Percentiles rank a stretch among this genome's conserved stretches.
These are phyloP conservation scores for Glomeris maerens DNA, from an alignment of 1,140 invertebrate species.

Conservation along the genomic window DNA sequence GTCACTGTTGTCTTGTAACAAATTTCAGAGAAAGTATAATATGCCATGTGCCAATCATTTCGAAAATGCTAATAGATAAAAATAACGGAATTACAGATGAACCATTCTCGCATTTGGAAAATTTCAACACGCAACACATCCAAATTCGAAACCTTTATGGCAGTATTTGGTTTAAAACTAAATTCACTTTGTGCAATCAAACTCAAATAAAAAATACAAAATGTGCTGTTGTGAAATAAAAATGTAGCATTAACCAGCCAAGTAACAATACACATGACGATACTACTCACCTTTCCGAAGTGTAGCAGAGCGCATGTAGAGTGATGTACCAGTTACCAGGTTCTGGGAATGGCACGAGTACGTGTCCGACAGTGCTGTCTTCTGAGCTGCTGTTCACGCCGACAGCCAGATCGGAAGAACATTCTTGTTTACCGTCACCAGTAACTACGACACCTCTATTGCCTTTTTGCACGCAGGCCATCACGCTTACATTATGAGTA, in stretches of 20 bases:
- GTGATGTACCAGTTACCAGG: slow-evolving; percentile 13
- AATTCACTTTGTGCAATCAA: too few relatives aligned
- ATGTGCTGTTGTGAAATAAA: too few relatives aligned
- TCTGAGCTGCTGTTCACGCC: slow-evolving; percentile 4
- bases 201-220: too few relatives aligned
- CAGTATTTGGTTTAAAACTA: too few relatives aligned
- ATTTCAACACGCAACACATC: too few relatives aligned
- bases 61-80: too few relatives aligned
- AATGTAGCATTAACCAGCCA: too few relatives aligned
- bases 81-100: too few relatives aligned
- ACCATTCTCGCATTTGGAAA: too few relatives aligned
- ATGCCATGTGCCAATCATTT: neutral
- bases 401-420: slow-evolving; percentile 2
- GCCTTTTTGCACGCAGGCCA: slow-evolving; percentile 6
- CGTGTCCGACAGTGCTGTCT: neutral
- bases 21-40: slow-evolving; percentile 1
- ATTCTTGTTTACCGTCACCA: neutral
- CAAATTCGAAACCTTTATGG: too few relatives aligned
- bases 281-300: too few relatives aligned
- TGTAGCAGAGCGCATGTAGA: slow-evolving; percentile 3
- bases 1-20: slow-evolving; percentile 1
- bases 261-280: too few relatives aligned
- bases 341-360: slow-evolving; percentile 12
- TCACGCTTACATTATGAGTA: slow-evolving; percentile 9
- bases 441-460: neutral